Conservation (phyloP, 2,888 invertebrate species). For the Pseudolycoriella hygida region DNA sequence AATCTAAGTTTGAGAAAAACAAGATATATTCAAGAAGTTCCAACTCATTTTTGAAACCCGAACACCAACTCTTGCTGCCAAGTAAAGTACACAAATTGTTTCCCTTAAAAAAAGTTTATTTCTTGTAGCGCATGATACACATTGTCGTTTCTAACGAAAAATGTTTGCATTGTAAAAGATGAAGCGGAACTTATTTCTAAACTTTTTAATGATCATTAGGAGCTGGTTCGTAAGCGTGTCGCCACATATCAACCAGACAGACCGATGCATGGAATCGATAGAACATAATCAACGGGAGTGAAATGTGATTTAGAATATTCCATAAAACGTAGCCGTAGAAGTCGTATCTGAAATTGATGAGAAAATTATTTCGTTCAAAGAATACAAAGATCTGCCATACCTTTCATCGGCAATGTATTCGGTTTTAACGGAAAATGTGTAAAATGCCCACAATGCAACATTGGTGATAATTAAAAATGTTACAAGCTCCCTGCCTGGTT, state of each 20-base stretch:
- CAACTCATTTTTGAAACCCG: too few relatives aligned
- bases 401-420: conserved; percentile 31
- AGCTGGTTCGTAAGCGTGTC: conserved; percentile 45
- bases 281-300: conserved; percentile 57
- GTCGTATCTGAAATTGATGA: conserved; percentile 35
- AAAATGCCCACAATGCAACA: conserved; percentile 58
- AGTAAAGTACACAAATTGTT: too few relatives aligned
- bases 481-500: conserved; percentile 57
- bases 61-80: too few relatives aligned
- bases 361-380: too few relatives aligned
- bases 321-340: conserved; percentile 49
- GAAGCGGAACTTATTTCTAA: too few relatives aligned
- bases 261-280: conserved; percentile 65
- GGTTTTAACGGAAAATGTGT: conserved; percentile 45
- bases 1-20: too few relatives aligned
- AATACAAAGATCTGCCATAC: too few relatives aligned
- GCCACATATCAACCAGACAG: conserved; percentile 63
- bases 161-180: too few relatives aligned
- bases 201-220: background rate
- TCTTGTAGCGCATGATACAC: too few relatives aligned
- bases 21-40: too few relatives aligned
- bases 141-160: too few relatives aligned
- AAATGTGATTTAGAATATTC: conserved; percentile 55
- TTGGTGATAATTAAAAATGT: conserved; percentile 61
- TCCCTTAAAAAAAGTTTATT: too few relatives aligned